Percentiles rank a stretch among this genome's conserved stretches.
Conservation (phyloP, 2,113 vertebrate species). For the Myiozetetes cayanensis region DNA sequence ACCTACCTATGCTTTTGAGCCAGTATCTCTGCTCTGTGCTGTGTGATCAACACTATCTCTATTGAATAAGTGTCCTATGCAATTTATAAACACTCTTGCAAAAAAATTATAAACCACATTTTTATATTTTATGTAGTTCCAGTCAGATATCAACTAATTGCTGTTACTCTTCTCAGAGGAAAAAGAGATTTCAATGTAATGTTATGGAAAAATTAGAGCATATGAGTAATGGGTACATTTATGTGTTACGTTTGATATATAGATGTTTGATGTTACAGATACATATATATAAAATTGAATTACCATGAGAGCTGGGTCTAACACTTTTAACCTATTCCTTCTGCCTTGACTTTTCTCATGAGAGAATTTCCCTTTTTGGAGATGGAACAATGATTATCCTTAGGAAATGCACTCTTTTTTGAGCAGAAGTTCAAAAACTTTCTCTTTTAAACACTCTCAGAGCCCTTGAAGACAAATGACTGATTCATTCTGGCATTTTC, state of each 20-base stretch:
- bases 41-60: neutral
- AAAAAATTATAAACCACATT: neutral
- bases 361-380: neutral
- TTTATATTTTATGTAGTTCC: neutral
- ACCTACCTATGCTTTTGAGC: neutral
- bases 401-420: neutral
- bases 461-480: neutral
- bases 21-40: neutral
- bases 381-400: neutral
- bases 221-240: neutral
- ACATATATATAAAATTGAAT: neutral
- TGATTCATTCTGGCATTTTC: constrained; percentile 11
- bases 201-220: neutral
- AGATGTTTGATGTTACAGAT: neutral
- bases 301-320: neutral
- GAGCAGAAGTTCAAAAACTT: neutral
- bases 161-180: neutral
- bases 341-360: neutral
- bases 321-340: neutral
- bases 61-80: neutral
- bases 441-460: neutral
- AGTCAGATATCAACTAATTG: neutral
- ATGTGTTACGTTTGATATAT: neutral
- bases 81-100: neutral
- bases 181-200: neutral